These are phyloP conservation scores for Hydraecia micacea DNA, from an alignment of 2,888 invertebrate genomes.

Conservation along the genomic window DNA sequence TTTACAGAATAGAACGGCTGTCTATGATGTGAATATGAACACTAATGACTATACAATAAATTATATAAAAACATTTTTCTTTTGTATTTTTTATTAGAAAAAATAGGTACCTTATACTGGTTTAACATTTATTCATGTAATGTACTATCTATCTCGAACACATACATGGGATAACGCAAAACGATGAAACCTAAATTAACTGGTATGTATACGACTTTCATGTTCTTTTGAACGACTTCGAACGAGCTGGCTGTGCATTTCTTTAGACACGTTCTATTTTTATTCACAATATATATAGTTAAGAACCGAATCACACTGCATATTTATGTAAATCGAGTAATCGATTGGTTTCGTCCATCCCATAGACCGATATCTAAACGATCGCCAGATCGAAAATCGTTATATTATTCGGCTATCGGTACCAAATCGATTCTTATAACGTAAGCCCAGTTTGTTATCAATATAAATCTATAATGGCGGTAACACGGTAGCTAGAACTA, in stretches of 20 bases:
- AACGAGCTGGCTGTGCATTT: background rate
- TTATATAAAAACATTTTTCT: background rate
- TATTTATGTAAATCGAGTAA: conserved; percentile 30
- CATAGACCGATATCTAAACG: conserved; percentile 9
- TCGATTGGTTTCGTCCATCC: conserved; percentile 8
- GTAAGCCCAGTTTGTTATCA: conserved; percentile 53
- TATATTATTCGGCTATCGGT: conserved; percentile 30
- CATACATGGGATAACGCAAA: background rate
- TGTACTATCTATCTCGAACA: background rate
- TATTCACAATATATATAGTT: background rate
- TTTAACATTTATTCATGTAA: background rate
- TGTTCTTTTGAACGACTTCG: background rate
- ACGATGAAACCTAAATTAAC: background rate
- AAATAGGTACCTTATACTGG: background rate
- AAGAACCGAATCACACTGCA: conserved; percentile 1
- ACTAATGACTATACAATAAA: no score
- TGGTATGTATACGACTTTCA: background rate
- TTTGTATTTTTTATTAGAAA: background rate
- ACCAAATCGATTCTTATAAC: conserved; percentile 32
- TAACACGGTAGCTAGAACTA: conserved; percentile 78
- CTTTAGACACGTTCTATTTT: background rate
- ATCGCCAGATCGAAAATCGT: conserved; percentile 9
- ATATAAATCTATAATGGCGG: conserved; percentile 65
- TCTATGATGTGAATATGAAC: background rate
- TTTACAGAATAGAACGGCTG: background rate